Evolutionary conservation across 2,888 invertebrate species (phyloP), one percentile per base, ranked within the genome.

Genomic region (Platycheirus albimanus): DNA sequence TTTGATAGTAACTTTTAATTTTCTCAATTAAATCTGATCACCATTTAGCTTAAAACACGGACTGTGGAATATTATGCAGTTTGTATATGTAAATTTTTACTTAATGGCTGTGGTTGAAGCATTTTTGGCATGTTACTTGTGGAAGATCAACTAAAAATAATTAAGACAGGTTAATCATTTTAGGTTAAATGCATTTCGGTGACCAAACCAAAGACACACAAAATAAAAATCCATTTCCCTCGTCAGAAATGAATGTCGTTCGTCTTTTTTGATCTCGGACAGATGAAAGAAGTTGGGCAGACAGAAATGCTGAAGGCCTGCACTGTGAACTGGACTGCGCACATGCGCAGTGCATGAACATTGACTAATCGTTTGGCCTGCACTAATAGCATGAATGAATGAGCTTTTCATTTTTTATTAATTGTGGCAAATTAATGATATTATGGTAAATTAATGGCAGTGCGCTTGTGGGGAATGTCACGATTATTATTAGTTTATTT

Each of bases 381-480:
- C 77, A 71, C 77, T 83, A 74, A 83, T 69, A 77, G 69, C 74
- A 78, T 63, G 83, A 83, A 56, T 67, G 72, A 74, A 74, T 83
- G 72, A 78, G 47, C 77, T 83, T 83, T 77, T 83, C 64, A 83
- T 77, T 77, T 83, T 77, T 77, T 83, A 78, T 83, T 83, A 67
- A 70, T 78, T 74, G 49, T 47, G 72, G 71, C 56, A 51, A 77
- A 81, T 76, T 81, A 63, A 81, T 83, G 77, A 83, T 72, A 69
- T 77, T 74, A 7, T 67, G 54, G 43, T 67, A 51, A 54, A 51
- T 66, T 70, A 70, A 71, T 80, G 80, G 66, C 76, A 36, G 56
- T 45, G 8, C 19, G 54, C 13, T 61, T 54, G 69, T 41, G 38
- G 30, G 38, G 45, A 61, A 76, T 76, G 66, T 71, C 51, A 71